Evolutionary conservation across 2,888 invertebrate species (phyloP), one percentile per base, ranked within the genome.

Genomic region (Pammene aurita): DNA sequence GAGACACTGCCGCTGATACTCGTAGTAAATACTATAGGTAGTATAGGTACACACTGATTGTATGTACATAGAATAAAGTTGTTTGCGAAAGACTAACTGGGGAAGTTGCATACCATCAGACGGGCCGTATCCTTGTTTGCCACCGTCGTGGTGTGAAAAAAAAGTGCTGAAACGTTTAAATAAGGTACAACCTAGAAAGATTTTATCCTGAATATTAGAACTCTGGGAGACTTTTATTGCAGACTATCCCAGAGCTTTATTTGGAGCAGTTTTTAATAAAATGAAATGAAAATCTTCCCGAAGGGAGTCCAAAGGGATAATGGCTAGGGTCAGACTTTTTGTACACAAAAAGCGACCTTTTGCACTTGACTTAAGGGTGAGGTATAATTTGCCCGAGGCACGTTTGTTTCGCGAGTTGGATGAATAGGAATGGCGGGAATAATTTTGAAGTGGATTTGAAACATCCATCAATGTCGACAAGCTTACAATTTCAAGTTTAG

Each of bases 361-460:
- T 16, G 7, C 18, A 34, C 34, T 34, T 10, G 58, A 34, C n/a
- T 52, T 60, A 69, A 65, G 44, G 41, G 54, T 35, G 9, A 16
- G 10, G 38, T 10, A 18, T 52, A 38, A 46, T 55, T 65, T 35
- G 65, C 64, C 69, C 14, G 38, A 16, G 69, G 69, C 58, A 34
- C 44, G 54, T 63, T 68, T 69, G 69, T 69, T 69, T 60, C 60
- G 58, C 69, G n/a, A 54, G 7, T 38, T 14, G 48, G 44, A 68
- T 65, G 69, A 69, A 69, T 60, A 65, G 69, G 46, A 69, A 65
- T 65, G 64, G 65, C 18, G 64, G 35, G 54, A 69, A 69, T 69
- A 69, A 69, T 69, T 69, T 55, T 60, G 65, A 65, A 69, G 69
- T 69, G 60, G 69, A 69, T 69, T 69, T 26, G 65, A 48, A 65